These are phyloP conservation scores for Cetoscarus ocellatus DNA, from an alignment of 2,797 vertebrate species.

Conservation along the genomic window DNA sequence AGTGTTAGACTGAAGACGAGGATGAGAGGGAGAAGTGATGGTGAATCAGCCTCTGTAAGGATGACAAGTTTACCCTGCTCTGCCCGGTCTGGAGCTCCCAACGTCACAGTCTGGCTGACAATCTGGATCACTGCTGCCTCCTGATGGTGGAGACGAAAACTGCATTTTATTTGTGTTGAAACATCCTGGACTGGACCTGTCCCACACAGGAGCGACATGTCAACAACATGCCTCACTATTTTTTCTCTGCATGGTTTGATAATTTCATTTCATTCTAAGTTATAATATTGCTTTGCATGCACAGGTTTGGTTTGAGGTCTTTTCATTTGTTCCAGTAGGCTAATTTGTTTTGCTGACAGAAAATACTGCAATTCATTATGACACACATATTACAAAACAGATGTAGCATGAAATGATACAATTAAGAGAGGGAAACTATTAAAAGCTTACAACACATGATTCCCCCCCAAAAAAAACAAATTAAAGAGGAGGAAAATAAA, in stretches of 20 bases:
- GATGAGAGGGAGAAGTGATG: conserved; percentile 56
- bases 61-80: conserved; percentile 63
- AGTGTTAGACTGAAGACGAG: conserved; percentile 61
- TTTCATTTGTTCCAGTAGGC: no score
- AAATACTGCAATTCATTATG: no score
- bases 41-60: conserved; percentile 65
- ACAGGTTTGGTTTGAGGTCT: no score
- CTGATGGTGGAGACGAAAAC: conserved; percentile 64
- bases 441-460: no score
- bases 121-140: conserved; percentile 75
- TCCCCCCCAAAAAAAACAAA: no score
- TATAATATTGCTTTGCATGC: no score
- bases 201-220: conserved; percentile 17
- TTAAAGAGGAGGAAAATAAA: no score
- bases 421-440: no score
- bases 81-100: conserved; percentile 34
- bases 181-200: conserved; percentile 45
- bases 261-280: no score
- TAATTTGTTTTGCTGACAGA: no score
- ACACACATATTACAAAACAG: no score
- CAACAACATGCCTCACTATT: neutral
- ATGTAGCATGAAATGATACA: no score
- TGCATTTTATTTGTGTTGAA: conserved; percentile 63
- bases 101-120: conserved; percentile 53
- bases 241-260: neutral